Evolutionary conservation across 2,888 invertebrate genomes (phyloP), one percentile per base, ranked within the genome.

Genomic region (Euplagia quadripunctaria): DNA sequence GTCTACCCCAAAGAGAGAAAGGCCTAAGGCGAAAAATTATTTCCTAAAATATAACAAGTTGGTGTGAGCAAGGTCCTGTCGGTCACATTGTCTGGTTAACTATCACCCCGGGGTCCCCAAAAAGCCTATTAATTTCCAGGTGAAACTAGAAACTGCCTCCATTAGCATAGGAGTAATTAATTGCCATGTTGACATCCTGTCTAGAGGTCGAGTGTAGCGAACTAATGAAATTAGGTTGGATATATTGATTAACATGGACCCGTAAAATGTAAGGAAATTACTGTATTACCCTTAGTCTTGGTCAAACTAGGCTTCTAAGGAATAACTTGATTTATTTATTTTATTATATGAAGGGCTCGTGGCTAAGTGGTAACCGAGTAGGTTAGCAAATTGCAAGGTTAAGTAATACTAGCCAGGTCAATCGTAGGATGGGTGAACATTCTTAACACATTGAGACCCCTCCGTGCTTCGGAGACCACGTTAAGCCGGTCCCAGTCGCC

Each of bases 81-180:
- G 16, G 51, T 41, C 8, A 49, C 17, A 49, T 17, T 49, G 31
- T 49, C 31, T 69, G 61, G 58, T 43, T 61, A 49, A 61, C 69
- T 61, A 69, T 20, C 61, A 31, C 31, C 20, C 61, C 4, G 31
- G 17, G 17, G 16, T 72, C 61, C 41, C 14, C 55, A 52, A 66
- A 66, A 73, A 61, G 70, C 58, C 66, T 52, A 70, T 74, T 64
- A 74, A 70, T 74, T 74, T 70, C 46, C 67, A 74, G 70, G 70
- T 70, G 70, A 74, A 43, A 61, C 73, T 74, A 63, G 70, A 70
- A 72, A 68, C 69, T 64, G 58, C 71, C 63, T 73, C 74, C 74
- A 75, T 76, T 78, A 79, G 64, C 75, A 58, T 69, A 61, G 68
- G 72, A 75, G 71, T 84, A 84, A 84, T 84, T 82, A 84, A 84